These are phyloP conservation scores for Abramis brama DNA, from an alignment of 2,113 vertebrate genomes.

Conservation along the genomic window DNA sequence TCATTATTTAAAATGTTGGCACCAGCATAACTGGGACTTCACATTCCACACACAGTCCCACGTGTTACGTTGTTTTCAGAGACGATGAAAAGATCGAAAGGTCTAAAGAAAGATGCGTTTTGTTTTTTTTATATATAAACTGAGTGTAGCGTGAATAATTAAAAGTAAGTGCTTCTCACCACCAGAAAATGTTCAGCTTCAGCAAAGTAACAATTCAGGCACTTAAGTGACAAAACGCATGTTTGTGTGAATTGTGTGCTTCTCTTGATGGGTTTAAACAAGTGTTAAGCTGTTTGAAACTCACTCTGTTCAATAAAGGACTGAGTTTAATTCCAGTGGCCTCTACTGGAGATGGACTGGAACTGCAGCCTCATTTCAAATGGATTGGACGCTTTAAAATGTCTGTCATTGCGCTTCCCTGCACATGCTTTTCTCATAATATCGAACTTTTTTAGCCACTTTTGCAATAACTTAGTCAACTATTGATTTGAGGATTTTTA, in stretches of 20 bases:
- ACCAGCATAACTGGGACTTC: not conserved
- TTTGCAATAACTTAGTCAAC: too few relatives aligned
- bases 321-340: not conserved
- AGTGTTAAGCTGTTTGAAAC: not conserved
- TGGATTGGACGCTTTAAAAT: not conserved
- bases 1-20: not conserved
- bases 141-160: not conserved
- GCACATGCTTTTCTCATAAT: too few relatives aligned
- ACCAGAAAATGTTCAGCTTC: not conserved
- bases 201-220: too few relatives aligned
- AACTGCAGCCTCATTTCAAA: not conserved
- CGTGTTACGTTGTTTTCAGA: not conserved
- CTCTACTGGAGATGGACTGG: not conserved
- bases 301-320: conserved; percentile 12
- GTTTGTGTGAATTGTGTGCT: not conserved
- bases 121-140: too few relatives aligned
- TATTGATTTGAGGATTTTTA: too few relatives aligned
- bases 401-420: not conserved
- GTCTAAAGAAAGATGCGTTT: not conserved
- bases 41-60: not conserved
- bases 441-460: too few relatives aligned
- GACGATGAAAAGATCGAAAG: too few relatives aligned
- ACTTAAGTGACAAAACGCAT: not conserved
- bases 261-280: not conserved
- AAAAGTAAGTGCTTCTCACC: too few relatives aligned